Base-by-base conservation (phyloP, 1,140 invertebrate species). In the Hestina assimilis region DNA sequence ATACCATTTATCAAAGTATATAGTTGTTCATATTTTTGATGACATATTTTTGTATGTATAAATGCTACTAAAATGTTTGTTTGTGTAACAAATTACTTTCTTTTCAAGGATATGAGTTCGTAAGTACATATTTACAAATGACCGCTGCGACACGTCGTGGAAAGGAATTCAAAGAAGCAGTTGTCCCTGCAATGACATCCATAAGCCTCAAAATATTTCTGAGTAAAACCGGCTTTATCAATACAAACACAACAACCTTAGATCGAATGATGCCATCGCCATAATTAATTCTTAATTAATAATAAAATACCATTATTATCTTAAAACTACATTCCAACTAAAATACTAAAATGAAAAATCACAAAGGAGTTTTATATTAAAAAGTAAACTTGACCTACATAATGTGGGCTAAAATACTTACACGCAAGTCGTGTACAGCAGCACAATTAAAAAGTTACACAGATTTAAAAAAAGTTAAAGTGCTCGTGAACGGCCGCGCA, bases 401-500 rank as follows among this genome's bases (percentile, higher is more conserved):
- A 31, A 35, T 9, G 29, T 35, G 41, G 19, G 33, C 7, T 31
- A 23, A 55, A 62, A 65, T 65, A 69, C 66, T 69, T 65, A 69
- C 68, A 59, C 68, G 58, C 38, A 42, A 50, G 24, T 19, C 14
- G 19, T 23, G 31, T 5, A 65, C 65, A 59, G 33, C 57, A 35
- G 48, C 67, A 75, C 68, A 48, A 75, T 67, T 67, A 71, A 76
- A 75, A 72, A 77, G 31, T 57, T 63, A 60, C 70, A 66, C 66
- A 53, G 50, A 53, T 63, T 40, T 64, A 71, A 69, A 68, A 67
- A 68, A 69, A 56, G 64, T 69, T 61, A 75, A 75, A 81, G 63
- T 57, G 65, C 70, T 69, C 72, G 68, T 63, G 58, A 76, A 76
- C 78, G 70, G 62, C 77, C 72, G 78, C 71, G 67, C 72, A 43